Evolutionary conservation across 2,797 vertebrate genomes (phyloP).

Genomic region (Danionella dracula): DNA sequence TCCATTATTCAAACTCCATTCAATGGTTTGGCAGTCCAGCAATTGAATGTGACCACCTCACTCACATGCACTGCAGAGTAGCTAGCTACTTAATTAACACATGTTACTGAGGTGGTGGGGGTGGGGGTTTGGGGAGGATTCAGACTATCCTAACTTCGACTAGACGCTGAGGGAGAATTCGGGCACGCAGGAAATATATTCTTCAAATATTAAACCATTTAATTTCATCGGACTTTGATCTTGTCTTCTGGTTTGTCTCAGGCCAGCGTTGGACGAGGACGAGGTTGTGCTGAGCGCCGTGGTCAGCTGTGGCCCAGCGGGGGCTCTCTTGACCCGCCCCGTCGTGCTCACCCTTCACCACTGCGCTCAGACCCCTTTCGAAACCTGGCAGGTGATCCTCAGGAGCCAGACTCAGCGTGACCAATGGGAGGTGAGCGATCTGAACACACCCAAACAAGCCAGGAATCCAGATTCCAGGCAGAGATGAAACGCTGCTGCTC

Average conservation of each 20-base stretch:
- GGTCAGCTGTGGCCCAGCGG: conserved; percentile 89
- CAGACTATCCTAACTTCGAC: too few relatives aligned
- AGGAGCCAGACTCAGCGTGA: conserved; percentile 83
- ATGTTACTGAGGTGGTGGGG: too few relatives aligned
- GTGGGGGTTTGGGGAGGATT: too few relatives aligned
- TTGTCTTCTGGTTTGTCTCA: conserved; percentile 41
- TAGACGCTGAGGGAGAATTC: too few relatives aligned
- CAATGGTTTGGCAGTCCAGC: too few relatives aligned
- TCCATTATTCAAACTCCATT: too few relatives aligned
- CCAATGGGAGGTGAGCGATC: conserved; percentile 83
- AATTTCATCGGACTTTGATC: too few relatives aligned
- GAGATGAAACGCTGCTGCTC: conserved; percentile 16
- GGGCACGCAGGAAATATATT: too few relatives aligned
- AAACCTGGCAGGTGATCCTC: conserved; percentile 92
- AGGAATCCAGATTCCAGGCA: conserved; percentile 6
- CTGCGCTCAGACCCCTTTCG: conserved; percentile 80
- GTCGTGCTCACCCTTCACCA: conserved; percentile 90
- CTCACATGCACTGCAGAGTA: too few relatives aligned
- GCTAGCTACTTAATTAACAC: too few relatives aligned
- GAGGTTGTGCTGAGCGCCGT: conserved; percentile 89
- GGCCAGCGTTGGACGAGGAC: conserved; percentile 82
- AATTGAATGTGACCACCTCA: too few relatives aligned
- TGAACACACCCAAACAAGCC: not conserved
- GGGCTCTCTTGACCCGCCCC: conserved; percentile 85
- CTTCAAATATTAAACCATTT: too few relatives aligned